Base-by-base conservation (phyloP, 2,888 invertebrate genomes). In the Hetaerina titia region DNA sequence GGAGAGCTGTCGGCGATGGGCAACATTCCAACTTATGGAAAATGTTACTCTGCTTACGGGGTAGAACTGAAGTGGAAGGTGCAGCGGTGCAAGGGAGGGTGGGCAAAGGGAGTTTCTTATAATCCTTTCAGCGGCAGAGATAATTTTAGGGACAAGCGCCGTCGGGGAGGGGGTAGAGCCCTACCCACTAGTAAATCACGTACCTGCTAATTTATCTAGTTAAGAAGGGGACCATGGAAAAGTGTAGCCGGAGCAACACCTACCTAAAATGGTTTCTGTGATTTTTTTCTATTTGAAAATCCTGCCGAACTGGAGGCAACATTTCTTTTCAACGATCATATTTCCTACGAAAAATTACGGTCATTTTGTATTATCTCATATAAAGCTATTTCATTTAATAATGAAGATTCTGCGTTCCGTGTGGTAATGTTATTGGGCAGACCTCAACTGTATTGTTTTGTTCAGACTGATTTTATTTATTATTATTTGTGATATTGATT, bases 1-100 rank as follows among this genome's bases (percentile, higher is more conserved):
- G 92, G 92, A 92, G 92, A 57, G 92, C 92, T 92, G 92, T 92
- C 92, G 92, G 92, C 92, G 74, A 92, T 92, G 92, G 92, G 92
- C 92, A 92, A n/a, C 92, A 69, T 92, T 92, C 92, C 92, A 92
- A 92, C 92, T 92, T 92, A 92, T 92, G 92, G 92, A 69, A 92
- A 69, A 92, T 69, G 92, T 92, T 74, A 31, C 90, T 64, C 31
- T 19, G 90, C 90, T 90, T 63, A 58, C 31, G 58, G 64, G 64
- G 81, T 31, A 13, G 81, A 11, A 15, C 45, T 45, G 81, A 19
- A 69, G 64, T 8, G 64, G 92, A 56, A 15, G 64, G 69, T 69
- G 69, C n/a, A n/a, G 69, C n/a, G 69, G 69, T 69, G 69, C 69
- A 17, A 9, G 31, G 57, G 64, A 45, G 45, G 64, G 64, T 69